Conservation (phyloP, 2,888 invertebrate species). For the Hymenopus coronatus region DNA sequence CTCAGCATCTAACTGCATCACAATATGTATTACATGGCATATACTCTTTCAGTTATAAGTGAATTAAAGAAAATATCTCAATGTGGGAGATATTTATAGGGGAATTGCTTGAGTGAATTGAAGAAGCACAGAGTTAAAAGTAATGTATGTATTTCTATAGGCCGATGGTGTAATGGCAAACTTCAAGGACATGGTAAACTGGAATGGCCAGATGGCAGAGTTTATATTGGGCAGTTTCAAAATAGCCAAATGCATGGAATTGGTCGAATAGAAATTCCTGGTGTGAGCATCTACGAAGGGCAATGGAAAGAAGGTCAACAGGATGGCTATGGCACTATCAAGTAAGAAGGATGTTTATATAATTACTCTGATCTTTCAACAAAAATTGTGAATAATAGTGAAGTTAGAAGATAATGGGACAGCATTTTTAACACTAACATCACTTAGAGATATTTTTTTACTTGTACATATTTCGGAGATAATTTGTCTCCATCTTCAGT, state of each 20-base stretch:
- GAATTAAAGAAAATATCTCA: no score
- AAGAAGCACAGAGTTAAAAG: not conserved
- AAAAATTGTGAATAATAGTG: no score
- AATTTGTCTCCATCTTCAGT: no score
- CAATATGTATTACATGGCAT: no score
- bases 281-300: conserved; percentile 71
- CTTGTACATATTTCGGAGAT: no score
- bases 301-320: conserved; percentile 79
- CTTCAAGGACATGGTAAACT: conserved; percentile 80
- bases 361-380: not conserved
- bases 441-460: no score
- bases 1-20: no score
- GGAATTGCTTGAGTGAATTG: no score
- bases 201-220: conserved; percentile 76
- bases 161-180: conserved; percentile 78
- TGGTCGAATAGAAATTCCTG: conserved; percentile 66
- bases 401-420: no score
- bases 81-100: no score
- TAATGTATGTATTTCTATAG: conserved; percentile 36
- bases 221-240: conserved; percentile 78
- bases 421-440: no score
- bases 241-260: conserved; percentile 70
- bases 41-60: no score
- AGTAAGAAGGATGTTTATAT: conserved; percentile 44
- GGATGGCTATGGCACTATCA: conserved; percentile 75